Percentiles rank a stretch among this genome's conserved stretches.
phyloP scores from a whole-genome alignment of 2,797 vertebrate species.

The Lophotriccus pileatus region DNA sequence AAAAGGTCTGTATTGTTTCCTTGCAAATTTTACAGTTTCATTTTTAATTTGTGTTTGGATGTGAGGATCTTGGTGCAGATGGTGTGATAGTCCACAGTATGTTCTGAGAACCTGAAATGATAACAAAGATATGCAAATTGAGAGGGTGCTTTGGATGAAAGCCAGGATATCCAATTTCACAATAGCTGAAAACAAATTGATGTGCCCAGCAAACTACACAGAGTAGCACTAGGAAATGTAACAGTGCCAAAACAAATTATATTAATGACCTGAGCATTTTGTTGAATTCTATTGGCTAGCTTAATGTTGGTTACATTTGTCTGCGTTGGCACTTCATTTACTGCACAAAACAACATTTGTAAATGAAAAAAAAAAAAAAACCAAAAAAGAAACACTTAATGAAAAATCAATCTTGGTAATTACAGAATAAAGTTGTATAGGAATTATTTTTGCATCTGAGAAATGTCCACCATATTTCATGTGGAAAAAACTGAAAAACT shows the following conservation, averaged over 20 bases:
- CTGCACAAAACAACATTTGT: conserved; percentile 74
- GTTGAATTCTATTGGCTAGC: conserved; percentile 80
- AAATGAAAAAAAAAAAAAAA: conserved; percentile 21
- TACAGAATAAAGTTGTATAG: conserved; percentile 57
- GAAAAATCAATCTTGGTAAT: conserved; percentile 65
- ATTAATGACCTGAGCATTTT: conserved; percentile 83
- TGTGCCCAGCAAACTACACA: conserved; percentile 88
- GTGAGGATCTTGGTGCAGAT: conserved; percentile 95
- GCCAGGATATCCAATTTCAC: conserved; percentile 90
- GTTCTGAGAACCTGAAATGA: conserved; percentile 90
- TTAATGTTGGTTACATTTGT: conserved; percentile 80
- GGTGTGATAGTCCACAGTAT: conserved; percentile 91
- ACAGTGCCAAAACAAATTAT: conserved; percentile 87
- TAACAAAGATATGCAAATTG: conserved; percentile 99
- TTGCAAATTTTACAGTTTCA: conserved; percentile 99
- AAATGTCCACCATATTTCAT: neutral
- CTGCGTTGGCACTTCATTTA: conserved; percentile 76
- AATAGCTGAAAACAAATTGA: conserved; percentile 92
- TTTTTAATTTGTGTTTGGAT: conserved; percentile 98
- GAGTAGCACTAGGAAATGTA: conserved; percentile 84
- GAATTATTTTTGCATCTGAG: conserved; percentile 51
- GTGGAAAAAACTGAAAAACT: neutral
- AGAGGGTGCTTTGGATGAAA: conserved; percentile 85
- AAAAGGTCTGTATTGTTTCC: conserved; percentile 99
- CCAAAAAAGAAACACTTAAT: conserved; percentile 24